A percentile compares a stretch with the other conserved stretches of the same genome.
Evolutionary conservation across 1,140 invertebrate species (phyloP).

Genomic region (Wasmannia auropunctata): DNA sequence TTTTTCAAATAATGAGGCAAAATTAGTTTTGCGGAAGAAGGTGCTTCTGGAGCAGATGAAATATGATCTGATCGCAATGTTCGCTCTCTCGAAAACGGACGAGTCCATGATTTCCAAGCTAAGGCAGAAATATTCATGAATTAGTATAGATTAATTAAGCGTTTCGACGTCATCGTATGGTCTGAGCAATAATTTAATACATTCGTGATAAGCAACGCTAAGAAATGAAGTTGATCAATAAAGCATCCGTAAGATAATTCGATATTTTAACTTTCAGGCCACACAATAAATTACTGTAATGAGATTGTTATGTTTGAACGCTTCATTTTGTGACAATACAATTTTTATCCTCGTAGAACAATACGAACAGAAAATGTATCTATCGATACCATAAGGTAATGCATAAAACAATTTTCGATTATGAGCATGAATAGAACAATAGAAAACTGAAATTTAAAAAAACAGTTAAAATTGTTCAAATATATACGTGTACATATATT

Average conservation of each 20-base stretch:
- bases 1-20: conserved; percentile 17
- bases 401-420: conserved; percentile 13
- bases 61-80: conserved; percentile 36
- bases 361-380: conserved; percentile 4
- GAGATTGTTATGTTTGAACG: conserved; percentile 62
- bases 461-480: neutral
- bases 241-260: conserved; percentile 29
- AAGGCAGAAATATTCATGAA: conserved; percentile 52
- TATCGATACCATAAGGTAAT: conserved; percentile 4
- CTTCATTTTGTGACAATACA: conserved; percentile 45
- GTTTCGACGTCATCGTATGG: conserved; percentile 2
- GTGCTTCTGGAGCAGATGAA: conserved; percentile 11
- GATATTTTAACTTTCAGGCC: conserved; percentile 51
- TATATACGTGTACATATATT: neutral
- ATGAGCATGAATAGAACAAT: neutral
- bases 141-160: conserved; percentile 57
- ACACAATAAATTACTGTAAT: conserved; percentile 63
- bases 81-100: conserved; percentile 16
- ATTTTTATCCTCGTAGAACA: neutral
- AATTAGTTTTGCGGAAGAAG: conserved; percentile 20
- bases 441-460: neutral
- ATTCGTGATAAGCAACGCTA: neutral
- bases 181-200: conserved; percentile 23
- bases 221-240: conserved; percentile 19
- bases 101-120: neutral